A percentile compares a stretch with the other conserved stretches of the same genome.
Evolutionary conservation across 2,888 invertebrate genomes (phyloP).

Genomic region (Parthenolecanium corni): DNA sequence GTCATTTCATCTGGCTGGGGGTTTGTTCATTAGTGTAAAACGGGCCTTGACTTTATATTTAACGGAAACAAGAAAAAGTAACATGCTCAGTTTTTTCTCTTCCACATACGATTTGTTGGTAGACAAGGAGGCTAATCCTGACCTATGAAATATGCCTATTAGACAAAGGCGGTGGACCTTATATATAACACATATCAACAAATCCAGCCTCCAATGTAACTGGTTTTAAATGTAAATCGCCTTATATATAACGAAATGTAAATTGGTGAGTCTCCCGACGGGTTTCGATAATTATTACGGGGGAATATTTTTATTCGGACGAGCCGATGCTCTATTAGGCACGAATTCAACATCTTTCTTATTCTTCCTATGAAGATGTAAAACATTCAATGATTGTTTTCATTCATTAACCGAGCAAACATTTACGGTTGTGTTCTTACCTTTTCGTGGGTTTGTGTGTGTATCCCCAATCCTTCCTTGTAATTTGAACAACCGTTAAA

Average conservation of each 20-base stretch:
- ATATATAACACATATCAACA: not conserved
- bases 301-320: not conserved
- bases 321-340: not conserved
- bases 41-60: too few species aligned
- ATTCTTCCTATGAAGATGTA: too few species aligned
- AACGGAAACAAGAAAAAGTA: not conserved
- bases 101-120: not conserved
- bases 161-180: not conserved
- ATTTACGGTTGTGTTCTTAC: too few species aligned
- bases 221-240: slow-evolving; percentile 9
- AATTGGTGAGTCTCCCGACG: slow-evolving; percentile 3
- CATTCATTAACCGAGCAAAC: too few species aligned
- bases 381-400: too few species aligned
- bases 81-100: not conserved
- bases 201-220: slow-evolving; percentile 1
- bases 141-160: slow-evolving; percentile 8
- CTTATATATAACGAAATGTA: slow-evolving; percentile 2
- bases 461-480: too few species aligned
- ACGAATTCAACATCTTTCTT: too few species aligned
- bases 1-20: too few species aligned
- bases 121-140: not conserved
- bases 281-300: not conserved
- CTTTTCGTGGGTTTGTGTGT: too few species aligned
- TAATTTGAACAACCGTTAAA: too few species aligned
- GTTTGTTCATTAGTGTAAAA: too few species aligned